Conservation (phyloP, 2,888 invertebrate species). For the Campaea margaritaria region DNA sequence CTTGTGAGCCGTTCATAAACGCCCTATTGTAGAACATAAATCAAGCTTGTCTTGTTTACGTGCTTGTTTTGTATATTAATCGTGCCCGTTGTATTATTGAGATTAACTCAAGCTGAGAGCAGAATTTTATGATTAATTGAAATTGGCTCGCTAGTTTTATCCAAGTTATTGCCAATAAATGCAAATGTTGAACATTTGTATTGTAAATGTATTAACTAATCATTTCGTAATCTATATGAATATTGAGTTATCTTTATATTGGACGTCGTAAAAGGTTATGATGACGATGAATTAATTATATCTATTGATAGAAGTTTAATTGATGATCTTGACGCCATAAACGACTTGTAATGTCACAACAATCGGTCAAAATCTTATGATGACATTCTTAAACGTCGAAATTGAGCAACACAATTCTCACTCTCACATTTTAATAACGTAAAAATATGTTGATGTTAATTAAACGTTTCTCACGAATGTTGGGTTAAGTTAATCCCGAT, state of each 20-base stretch:
- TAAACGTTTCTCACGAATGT: constrained; percentile 10
- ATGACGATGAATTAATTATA: constrained; percentile 17
- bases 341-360: background rate
- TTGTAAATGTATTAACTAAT: constrained; percentile 30
- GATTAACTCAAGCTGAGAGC: constrained; percentile 38
- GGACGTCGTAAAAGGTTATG: constrained; percentile 23
- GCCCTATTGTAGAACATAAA: constrained; percentile 43
- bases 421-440: constrained; percentile 9
- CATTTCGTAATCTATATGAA: constrained; percentile 28
- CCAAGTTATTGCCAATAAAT: constrained; percentile 32
- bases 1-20: constrained; percentile 37
- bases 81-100: constrained; percentile 42
- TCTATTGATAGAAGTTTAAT: constrained; percentile 9
- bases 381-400: background rate
- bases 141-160: constrained; percentile 34
- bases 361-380: too few species aligned
- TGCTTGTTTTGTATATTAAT: constrained; percentile 48
- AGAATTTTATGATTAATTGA: constrained; percentile 42
- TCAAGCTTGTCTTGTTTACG: constrained; percentile 42
- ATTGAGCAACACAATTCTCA: background rate
- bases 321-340: background rate
- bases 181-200: constrained; percentile 26
- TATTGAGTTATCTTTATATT: constrained; percentile 23
- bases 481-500: constrained; percentile 27
- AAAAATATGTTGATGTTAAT: constrained; percentile 18